These are phyloP conservation scores for Cheilosia vulpina DNA, from an alignment of 2,888 invertebrate species.

Conservation along the genomic window DNA sequence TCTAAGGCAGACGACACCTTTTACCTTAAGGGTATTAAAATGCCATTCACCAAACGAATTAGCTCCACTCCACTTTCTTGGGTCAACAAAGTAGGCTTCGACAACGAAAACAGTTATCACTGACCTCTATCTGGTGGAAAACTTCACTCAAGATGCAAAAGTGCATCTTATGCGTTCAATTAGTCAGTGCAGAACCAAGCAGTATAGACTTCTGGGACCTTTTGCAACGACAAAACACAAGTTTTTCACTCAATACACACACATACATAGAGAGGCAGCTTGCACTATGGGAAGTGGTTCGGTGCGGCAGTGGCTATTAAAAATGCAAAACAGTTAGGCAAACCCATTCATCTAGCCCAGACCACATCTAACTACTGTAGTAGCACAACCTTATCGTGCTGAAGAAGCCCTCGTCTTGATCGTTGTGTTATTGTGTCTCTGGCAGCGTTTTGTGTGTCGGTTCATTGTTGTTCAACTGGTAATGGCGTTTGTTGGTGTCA, in stretches of 20 bases:
- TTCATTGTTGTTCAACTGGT: constrained; percentile 67
- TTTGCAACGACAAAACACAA: constrained; percentile 41
- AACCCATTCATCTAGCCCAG: constrained; percentile 70
- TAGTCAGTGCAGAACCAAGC: constrained; percentile 49
- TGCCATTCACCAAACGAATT: constrained; percentile 7
- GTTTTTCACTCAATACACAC: constrained; percentile 22
- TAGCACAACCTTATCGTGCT: constrained; percentile 59
- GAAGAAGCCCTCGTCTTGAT: constrained; percentile 68
- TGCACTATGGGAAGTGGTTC: constrained; percentile 63
- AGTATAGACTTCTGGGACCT: constrained; percentile 54
- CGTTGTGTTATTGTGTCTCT: constrained; percentile 62
- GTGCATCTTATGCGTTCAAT: constrained; percentile 8
- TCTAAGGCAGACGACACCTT: constrained; percentile 27
- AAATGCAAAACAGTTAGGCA: constrained; percentile 74
- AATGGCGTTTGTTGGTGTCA: constrained; percentile 69
- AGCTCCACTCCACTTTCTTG: constrained; percentile 1
- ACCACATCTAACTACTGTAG: constrained; percentile 64
- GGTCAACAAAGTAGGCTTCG: constrained; percentile 38
- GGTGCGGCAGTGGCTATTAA: constrained; percentile 67
- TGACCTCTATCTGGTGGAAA: constrained; percentile 24
- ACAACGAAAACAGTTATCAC: constrained; percentile 17
- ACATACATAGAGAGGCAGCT: neutral
- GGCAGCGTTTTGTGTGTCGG: constrained; percentile 48
- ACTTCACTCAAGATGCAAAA: constrained; percentile 38
- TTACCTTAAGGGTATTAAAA: constrained; percentile 6